Percentiles rank a stretch among this genome's conserved stretches.
phyloP scores from a whole-genome alignment of 2,888 invertebrate species.

The Oegoconia quadripuncta region DNA sequence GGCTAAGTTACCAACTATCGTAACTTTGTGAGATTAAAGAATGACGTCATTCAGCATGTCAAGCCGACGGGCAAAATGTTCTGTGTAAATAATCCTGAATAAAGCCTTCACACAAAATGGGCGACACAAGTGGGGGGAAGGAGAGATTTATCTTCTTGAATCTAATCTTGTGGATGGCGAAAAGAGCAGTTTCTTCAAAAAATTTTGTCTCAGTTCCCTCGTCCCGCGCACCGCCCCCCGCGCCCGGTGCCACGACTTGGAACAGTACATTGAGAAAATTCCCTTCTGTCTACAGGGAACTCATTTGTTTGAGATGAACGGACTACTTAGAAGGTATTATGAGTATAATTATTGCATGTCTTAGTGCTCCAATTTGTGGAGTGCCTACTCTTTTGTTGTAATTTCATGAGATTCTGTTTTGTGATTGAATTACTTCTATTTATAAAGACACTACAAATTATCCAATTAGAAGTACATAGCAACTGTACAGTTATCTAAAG shows the following conservation, averaged over 20 bases:
- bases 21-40: conserved; percentile 45
- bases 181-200: conserved; percentile 65
- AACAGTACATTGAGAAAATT: conserved; percentile 50
- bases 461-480: too few relatives aligned
- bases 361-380: too few relatives aligned
- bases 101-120: conserved; percentile 68
- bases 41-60: conserved; percentile 56
- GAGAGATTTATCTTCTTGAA: conserved; percentile 73
- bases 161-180: conserved; percentile 73
- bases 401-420: too few relatives aligned
- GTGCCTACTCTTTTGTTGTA: too few relatives aligned
- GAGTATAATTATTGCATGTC: conserved; percentile 3
- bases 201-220: conserved; percentile 50
- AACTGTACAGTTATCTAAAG: too few relatives aligned
- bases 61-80: conserved; percentile 55
- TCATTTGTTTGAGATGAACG: conserved; percentile 46
- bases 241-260: conserved; percentile 24
- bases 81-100: conserved; percentile 69
- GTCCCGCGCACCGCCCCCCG: conserved; percentile 19
- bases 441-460: too few relatives aligned
- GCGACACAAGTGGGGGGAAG: conserved; percentile 58
- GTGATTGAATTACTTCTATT: too few relatives aligned
- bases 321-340: conserved; percentile 21
- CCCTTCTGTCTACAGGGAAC: conserved; percentile 46
- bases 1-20: conserved; percentile 5